Evolutionary conservation across 2,888 invertebrate genomes (phyloP).

Genomic region (Craniophora ligustri): DNA sequence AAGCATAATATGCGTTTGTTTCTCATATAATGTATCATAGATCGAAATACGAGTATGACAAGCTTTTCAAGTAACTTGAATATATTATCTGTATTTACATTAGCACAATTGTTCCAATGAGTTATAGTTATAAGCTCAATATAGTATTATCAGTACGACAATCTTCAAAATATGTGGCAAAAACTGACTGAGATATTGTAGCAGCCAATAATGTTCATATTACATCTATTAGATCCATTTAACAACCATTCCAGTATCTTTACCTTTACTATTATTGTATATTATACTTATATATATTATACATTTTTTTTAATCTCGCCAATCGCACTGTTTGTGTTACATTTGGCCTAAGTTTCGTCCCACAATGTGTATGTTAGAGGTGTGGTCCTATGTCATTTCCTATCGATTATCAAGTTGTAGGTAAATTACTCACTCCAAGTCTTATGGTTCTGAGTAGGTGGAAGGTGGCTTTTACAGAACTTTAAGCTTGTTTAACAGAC

Average conservation of each 20-base stretch:
- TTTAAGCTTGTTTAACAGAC: neutral
- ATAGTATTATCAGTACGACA: too few species aligned
- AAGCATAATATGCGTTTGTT: neutral
- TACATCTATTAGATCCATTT: too few species aligned
- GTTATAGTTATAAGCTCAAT: too few species aligned
- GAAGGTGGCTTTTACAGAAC: neutral
- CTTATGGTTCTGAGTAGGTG: conserved; percentile 14
- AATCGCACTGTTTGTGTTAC: neutral
- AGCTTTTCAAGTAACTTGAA: neutral
- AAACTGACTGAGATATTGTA: too few species aligned
- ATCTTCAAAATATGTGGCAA: too few species aligned
- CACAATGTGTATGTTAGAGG: conserved; percentile 9
- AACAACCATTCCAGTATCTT: too few species aligned
- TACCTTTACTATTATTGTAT: too few species aligned
- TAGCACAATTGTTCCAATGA: neutral
- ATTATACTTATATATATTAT: too few species aligned
- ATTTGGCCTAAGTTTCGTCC: conserved; percentile 5
- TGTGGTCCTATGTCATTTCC: conserved; percentile 22
- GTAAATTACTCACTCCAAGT: conserved; percentile 10
- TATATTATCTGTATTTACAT: too few species aligned
- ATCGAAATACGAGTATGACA: neutral
- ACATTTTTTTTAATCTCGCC: too few species aligned
- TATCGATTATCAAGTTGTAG: conserved; percentile 5
- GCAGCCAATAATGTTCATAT: too few species aligned
- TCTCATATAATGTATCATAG: neutral